Evolutionary conservation across 2,113 vertebrate species (phyloP).

Genomic region (Hymenochirus boettgeri): DNA sequence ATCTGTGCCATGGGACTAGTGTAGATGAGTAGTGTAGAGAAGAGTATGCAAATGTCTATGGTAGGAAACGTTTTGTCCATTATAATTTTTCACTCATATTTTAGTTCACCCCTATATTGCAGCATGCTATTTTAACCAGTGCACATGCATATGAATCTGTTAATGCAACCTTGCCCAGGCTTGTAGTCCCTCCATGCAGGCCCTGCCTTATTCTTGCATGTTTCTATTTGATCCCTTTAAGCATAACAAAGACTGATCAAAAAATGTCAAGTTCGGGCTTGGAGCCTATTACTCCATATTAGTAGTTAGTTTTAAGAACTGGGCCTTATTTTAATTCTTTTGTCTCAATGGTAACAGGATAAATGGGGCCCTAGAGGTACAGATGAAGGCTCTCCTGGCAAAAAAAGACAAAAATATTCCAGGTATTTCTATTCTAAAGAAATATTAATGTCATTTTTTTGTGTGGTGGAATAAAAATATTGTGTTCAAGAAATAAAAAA

Average conservation of each 20-base stretch:
- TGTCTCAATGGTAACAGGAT: background rate
- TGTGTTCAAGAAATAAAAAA: too few species aligned
- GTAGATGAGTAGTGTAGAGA: background rate
- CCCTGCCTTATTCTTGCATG: conserved; percentile 16
- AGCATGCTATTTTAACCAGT: background rate
- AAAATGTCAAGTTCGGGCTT: too few species aligned
- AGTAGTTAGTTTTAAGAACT: too few species aligned
- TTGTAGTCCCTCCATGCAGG: background rate
- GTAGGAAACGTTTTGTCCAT: background rate
- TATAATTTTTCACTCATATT: background rate
- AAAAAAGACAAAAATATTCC: conserved; percentile 1
- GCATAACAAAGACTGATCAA: too few species aligned
- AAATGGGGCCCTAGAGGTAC: background rate
- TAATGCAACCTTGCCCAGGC: background rate
- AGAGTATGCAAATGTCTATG: background rate
- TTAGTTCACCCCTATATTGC: background rate
- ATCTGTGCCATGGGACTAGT: too few species aligned
- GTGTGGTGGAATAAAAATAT: too few species aligned
- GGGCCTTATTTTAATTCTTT: background rate
- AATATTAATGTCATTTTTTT: too few species aligned
- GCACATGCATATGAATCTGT: background rate
- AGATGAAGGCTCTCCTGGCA: background rate
- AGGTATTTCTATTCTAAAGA: conserved; percentile 7
- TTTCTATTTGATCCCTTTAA: background rate
- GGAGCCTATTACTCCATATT: background rate